Percentiles rank a stretch among this genome's conserved stretches.
phyloP scores from a whole-genome alignment of 1,140 invertebrate species.

The Atta cephalotes region DNA sequence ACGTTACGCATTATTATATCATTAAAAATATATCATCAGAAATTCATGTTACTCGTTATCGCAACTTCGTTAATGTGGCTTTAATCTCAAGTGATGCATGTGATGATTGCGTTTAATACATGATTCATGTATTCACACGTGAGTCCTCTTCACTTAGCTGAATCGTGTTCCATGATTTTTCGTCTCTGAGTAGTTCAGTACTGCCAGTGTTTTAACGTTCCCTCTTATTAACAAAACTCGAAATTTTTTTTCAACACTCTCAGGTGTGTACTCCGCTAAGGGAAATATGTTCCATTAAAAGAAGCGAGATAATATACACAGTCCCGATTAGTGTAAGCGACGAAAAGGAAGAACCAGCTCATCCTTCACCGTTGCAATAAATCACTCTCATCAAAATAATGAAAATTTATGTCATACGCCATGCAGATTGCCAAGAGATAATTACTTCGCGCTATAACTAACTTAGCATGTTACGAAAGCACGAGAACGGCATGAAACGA shows the following conservation, averaged over 20 bases:
- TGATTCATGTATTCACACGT: constrained; percentile 51
- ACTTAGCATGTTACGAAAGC: constrained; percentile 47
- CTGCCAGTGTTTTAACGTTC: constrained; percentile 68
- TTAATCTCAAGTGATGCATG: constrained; percentile 50
- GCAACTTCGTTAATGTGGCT: constrained; percentile 24
- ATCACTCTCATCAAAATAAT: constrained; percentile 52
- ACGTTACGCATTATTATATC: constrained; percentile 13
- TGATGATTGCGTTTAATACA: constrained; percentile 18
- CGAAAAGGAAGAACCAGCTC: constrained; percentile 41
- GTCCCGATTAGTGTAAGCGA: constrained; percentile 16
- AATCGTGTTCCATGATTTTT: constrained; percentile 69
- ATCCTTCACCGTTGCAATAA: constrained; percentile 54
- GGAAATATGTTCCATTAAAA: constrained; percentile 64
- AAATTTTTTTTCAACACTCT: constrained; percentile 71
- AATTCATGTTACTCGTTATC: constrained; percentile 17
- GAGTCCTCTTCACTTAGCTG: constrained; percentile 50
- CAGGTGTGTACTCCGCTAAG: neutral
- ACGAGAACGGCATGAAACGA: constrained; percentile 22
- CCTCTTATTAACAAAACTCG: constrained; percentile 63
- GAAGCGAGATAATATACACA: constrained; percentile 33
- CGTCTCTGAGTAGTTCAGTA: constrained; percentile 56
- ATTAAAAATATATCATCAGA: constrained; percentile 34
- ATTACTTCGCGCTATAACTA: constrained; percentile 38
- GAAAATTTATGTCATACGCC: constrained; percentile 57
- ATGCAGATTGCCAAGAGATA: constrained; percentile 47